A percentile compares a stretch with the other conserved stretches of the same genome.
Conservation (phyloP, 2,113 vertebrate species). For the Talpa occidentalis region DNA sequence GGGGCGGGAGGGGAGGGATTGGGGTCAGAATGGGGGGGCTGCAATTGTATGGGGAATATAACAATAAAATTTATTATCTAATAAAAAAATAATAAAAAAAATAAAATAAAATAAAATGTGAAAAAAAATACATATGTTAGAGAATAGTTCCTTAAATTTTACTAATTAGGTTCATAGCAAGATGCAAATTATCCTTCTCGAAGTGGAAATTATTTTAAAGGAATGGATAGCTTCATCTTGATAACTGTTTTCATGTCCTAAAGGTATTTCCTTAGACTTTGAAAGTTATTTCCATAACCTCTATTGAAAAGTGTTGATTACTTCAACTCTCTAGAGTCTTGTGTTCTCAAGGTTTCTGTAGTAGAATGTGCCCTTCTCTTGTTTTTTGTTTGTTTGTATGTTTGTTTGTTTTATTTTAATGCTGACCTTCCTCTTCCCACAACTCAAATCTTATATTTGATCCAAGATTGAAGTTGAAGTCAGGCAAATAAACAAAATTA, state of each 20-base stretch:
- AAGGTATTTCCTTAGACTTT: not conserved
- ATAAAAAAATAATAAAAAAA: too few relatives aligned
- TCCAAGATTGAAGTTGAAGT: conserved; percentile 19
- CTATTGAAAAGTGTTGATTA: not conserved
- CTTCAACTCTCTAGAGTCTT: not conserved
- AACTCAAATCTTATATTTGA: not conserved
- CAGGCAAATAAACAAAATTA: not conserved
- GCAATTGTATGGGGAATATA: too few relatives aligned
- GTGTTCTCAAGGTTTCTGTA: not conserved
- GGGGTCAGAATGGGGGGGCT: too few relatives aligned
- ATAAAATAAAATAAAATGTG: too few relatives aligned
- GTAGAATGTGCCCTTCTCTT: not conserved
- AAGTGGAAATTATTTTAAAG: not conserved
- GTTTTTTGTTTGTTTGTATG: too few relatives aligned
- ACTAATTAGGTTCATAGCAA: conserved; percentile 7
- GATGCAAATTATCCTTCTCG: conserved; percentile 14
- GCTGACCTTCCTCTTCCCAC: not conserved
- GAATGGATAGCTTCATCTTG: not conserved
- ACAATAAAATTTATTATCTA: too few relatives aligned
- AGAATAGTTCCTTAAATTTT: not conserved
- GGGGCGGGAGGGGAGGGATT: too few relatives aligned
- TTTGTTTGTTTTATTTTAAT: not conserved
- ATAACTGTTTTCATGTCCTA: not conserved
- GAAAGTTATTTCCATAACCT: not conserved
- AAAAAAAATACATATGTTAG: not conserved